Conservation (phyloP, 1,140 invertebrate species). For the Scylla paramamosain region DNA sequence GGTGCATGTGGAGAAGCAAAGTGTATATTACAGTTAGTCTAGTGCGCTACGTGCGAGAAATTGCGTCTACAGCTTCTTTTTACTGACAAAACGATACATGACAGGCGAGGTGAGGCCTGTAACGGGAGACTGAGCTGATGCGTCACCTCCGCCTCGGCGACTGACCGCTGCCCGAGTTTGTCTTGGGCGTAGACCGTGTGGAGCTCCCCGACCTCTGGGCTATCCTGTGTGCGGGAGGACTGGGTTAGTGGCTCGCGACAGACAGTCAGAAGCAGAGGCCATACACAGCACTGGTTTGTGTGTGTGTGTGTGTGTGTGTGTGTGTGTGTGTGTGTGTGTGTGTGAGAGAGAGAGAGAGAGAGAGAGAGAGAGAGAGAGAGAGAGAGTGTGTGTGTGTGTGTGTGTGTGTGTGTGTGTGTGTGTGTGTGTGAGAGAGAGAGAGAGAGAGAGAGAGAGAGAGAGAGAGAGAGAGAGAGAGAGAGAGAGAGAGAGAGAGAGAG, state of each 20-base stretch:
- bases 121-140: neutral
- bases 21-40: too few species aligned
- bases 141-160: neutral
- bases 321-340: neutral
- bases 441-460: neutral
- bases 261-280: neutral
- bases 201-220: neutral
- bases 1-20: too few species aligned
- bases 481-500: too few species aligned
- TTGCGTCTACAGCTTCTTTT: neutral
- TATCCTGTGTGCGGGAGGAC: neutral
- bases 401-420: neutral
- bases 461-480: too few species aligned
- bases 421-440: slow-evolving; percentile 21
- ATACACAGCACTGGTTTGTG: neutral
- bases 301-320: neutral
- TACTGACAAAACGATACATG: neutral
- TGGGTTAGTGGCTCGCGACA: neutral
- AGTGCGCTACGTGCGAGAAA: neutral
- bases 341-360: neutral
- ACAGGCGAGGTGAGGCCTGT: neutral
- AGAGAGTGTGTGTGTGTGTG: neutral
- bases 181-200: neutral
- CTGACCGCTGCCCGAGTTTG: neutral
- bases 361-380: too few species aligned